A percentile compares a stretch with the other conserved stretches of the same genome.
Conservation (phyloP, 2,888 invertebrate genomes). For the Aleiodes testaceus region DNA sequence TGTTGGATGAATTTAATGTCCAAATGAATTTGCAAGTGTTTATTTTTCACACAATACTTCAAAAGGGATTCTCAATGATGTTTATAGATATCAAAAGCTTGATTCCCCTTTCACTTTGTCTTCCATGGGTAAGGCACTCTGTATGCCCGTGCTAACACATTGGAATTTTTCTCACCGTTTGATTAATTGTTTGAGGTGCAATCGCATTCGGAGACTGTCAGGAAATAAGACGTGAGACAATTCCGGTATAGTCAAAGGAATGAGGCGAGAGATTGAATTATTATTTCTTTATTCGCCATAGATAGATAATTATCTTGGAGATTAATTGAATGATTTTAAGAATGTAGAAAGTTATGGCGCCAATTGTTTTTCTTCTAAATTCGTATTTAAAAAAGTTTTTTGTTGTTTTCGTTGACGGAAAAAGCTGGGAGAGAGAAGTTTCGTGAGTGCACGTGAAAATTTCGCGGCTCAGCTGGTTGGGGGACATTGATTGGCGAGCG, state of each 20-base stretch:
- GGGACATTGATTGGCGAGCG: slow-evolving; percentile 71
- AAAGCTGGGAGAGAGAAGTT: slow-evolving; percentile 55
- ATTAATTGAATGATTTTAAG: background rate
- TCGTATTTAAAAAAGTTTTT: background rate
- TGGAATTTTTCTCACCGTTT: slow-evolving; percentile 2
- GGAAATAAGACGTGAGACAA: slow-evolving; percentile 22
- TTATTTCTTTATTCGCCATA: too few species aligned
- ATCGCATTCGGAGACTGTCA: slow-evolving; percentile 9
- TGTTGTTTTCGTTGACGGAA: slow-evolving; percentile 30
- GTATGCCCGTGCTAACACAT: slow-evolving; percentile 1
- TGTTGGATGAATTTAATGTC: background rate
- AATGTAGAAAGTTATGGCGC: background rate
- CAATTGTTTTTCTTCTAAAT: background rate
- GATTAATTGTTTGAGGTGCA: slow-evolving; percentile 22
- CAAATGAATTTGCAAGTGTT: slow-evolving; percentile 17
- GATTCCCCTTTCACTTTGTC: slow-evolving; percentile 27
- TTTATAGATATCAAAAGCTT: slow-evolving; percentile 12
- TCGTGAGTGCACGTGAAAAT: slow-evolving; percentile 65
- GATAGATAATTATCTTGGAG: too few species aligned
- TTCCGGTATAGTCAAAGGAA: background rate
- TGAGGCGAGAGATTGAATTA: too few species aligned
- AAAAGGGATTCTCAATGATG: slow-evolving; percentile 8
- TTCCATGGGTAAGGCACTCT: background rate
- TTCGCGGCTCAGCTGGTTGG: slow-evolving; percentile 56
- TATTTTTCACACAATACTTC: slow-evolving; percentile 5